Conservation (phyloP, 2,113 vertebrate genomes). For the Calidris pugnax region DNA sequence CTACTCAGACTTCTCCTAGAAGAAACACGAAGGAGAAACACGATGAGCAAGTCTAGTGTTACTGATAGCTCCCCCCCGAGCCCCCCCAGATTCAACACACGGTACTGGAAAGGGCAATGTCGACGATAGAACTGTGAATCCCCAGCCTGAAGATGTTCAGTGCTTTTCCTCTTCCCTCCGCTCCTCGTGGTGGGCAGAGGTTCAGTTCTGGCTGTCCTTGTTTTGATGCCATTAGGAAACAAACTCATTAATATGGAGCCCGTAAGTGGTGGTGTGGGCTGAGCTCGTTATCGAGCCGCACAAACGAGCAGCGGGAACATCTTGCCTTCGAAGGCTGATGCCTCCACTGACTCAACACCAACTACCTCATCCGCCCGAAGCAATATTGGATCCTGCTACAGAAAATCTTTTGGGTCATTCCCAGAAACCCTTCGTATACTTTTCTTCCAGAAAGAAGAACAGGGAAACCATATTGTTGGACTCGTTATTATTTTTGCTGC, state of each 20-base stretch:
- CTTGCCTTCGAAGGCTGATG: not conserved
- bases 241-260: not conserved
- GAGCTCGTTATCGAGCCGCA: not conserved
- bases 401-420: not conserved
- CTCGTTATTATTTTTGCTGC: not conserved
- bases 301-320: not conserved
- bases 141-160: not conserved
- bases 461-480: fast-evolving
- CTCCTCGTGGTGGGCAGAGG: not conserved
- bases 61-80: not conserved
- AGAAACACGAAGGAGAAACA: not conserved
- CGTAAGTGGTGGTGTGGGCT: not conserved
- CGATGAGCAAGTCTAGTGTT: not conserved
- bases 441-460: not conserved
- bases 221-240: not conserved
- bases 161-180: not conserved
- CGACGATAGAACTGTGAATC: fast-evolving
- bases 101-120: fast-evolving
- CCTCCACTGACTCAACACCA: not conserved
- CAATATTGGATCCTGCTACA: not conserved
- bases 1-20: not conserved
- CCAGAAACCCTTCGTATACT: fast-evolving
- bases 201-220: not conserved
- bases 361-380: not conserved
- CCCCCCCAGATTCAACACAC: not conserved